Percentiles rank a stretch among this genome's conserved stretches.
These are phyloP conservation scores for Selenia dentaria DNA, from an alignment of 2,888 invertebrate genomes.

Conservation along the genomic window DNA sequence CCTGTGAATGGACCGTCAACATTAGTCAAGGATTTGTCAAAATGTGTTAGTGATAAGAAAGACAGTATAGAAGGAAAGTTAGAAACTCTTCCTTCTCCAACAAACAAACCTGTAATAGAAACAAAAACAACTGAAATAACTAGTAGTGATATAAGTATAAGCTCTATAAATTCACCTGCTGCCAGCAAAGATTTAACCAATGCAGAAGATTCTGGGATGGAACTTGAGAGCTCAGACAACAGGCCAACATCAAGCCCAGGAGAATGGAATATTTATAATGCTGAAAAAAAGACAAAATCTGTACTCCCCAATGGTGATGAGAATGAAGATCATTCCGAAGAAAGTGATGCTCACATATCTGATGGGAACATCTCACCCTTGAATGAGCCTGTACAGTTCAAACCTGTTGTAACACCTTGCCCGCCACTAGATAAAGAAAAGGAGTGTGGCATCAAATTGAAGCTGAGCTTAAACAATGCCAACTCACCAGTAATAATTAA, in stretches of 20 bases:
- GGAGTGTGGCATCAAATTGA: conserved; percentile 76
- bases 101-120: conserved; percentile 46
- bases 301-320: conserved; percentile 67
- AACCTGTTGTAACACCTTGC: conserved; percentile 44
- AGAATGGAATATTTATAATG: conserved; percentile 40
- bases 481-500: conserved; percentile 79
- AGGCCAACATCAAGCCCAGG: conserved; percentile 51
- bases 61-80: conserved; percentile 53
- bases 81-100: conserved; percentile 51
- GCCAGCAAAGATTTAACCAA: conserved; percentile 58
- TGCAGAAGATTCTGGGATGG: conserved; percentile 57
- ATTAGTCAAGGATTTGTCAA: conserved; percentile 50
- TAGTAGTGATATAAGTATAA: conserved; percentile 60
- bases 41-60: conserved; percentile 56
- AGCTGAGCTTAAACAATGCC: conserved; percentile 76
- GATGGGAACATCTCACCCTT: conserved; percentile 48
- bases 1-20: conserved; percentile 58
- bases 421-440: conserved; percentile 54
- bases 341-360: conserved; percentile 59
- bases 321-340: conserved; percentile 61
- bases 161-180: conserved; percentile 51
- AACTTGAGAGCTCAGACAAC: conserved; percentile 51
- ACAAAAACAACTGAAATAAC: conserved; percentile 47
- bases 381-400: conserved; percentile 38
- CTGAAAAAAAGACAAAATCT: conserved; percentile 39